Evolutionary conservation across 2,888 invertebrate species (phyloP), one percentile per base, ranked within the genome.

Genomic region (Byasa hedistus): DNA sequence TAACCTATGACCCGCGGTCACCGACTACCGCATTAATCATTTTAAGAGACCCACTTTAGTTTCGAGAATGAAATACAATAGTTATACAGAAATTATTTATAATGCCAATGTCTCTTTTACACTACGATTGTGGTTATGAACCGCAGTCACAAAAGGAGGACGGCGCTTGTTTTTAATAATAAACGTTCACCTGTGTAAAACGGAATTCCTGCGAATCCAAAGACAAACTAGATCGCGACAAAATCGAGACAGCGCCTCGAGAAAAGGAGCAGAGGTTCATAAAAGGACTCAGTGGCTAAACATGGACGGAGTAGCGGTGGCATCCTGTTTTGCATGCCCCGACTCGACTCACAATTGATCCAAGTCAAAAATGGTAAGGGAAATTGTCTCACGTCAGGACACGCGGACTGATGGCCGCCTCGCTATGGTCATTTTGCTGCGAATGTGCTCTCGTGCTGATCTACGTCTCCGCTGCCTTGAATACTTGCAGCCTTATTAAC

Each of bases 291-390:
- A 68, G 74, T 67, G 71, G 71, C 87, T 83, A 79, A 83, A 85
- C 79, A 79, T 79, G 87, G 86, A 68, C 69, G 69, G 69, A 71
- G 68, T 64, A 64, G 69, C 69, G 76, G 74, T 70, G 70, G 69
- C 72, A 71, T 70, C 73, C 79, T 79, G 72, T 74, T 86, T 88
- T 86, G 86, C 88, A 87, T 88, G 82, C 74, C 76, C 71, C 69
- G 65, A 69, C 71, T 70, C 73, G 81, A 80, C 80, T 82, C 80
- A 83, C 87, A 85, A 85, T 84, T 84, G 83, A 77, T 76, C 71
- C 77, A 76, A 78, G 77, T 85, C 86, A 80, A 81, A 84, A 85
- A 82, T 74, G 80, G 83, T 69, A 73, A 79, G 76, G 73, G 78
- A 81, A 84, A 87, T 85, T 78, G 86, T 84, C 83, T 77, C 83